Conservation (phyloP, 1,140 invertebrate genomes). For the Lineus longissimus region DNA sequence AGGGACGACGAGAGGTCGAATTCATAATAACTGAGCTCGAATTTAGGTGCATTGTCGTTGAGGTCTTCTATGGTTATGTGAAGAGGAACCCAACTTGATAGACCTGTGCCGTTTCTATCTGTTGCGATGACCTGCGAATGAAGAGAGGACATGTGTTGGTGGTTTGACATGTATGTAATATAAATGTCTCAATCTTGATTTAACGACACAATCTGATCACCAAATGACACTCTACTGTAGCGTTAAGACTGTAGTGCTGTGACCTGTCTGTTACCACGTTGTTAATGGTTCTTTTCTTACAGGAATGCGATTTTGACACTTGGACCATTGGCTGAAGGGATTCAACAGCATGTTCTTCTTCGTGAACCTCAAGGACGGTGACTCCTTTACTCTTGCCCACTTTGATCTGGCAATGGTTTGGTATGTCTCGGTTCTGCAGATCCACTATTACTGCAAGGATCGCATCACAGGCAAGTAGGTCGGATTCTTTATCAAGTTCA, state of each 20-base stretch:
- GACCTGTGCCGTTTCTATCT: conserved; percentile 12
- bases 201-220: too few species aligned
- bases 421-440: too few species aligned
- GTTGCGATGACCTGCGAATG: conserved; percentile 9
- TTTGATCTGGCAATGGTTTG: too few species aligned
- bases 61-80: conserved; percentile 14
- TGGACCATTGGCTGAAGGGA: not conserved
- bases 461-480: not conserved
- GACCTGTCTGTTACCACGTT: not conserved
- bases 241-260: too few species aligned
- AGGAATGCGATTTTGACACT: not conserved
- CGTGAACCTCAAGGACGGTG: too few species aligned
- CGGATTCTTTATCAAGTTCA: too few species aligned
- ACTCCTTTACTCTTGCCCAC: too few species aligned
- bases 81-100: conserved; percentile 7
- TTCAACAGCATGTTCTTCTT: not conserved
- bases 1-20: conserved; percentile 3
- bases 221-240: too few species aligned
- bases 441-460: not conserved
- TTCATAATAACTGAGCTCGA: not conserved
- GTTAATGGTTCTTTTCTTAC: not conserved
- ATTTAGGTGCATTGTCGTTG: conserved; percentile 18
- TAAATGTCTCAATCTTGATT: too few species aligned
- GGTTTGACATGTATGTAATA: too few species aligned
- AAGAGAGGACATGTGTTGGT: too few species aligned